Evolutionary conservation across 1,140 invertebrate genomes (phyloP), one percentile per base, ranked within the genome.

Genomic region (Halyomorpha halys): DNA sequence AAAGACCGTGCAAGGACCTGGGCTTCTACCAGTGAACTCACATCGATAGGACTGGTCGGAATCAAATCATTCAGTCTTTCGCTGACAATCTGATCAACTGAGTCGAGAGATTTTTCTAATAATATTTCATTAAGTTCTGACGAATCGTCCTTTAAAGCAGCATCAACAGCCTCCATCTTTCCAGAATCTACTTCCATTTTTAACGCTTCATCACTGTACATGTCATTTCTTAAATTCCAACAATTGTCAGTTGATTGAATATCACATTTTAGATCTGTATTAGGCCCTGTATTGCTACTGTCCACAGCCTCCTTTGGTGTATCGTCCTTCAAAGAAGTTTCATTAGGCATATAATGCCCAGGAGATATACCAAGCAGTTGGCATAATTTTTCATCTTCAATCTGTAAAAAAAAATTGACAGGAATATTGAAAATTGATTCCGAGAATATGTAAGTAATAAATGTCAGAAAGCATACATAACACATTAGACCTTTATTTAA

Each of bases 21-120:
- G 15, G 14, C 23, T 25, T 56, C 53, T 23, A 21, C 53, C 14
- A 56, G 53, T 18, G 47, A 49, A 19, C 14, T 39, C 3, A 61
- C 27, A 16, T 45, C 44, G 6, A 39, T 39, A 2, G 34, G 34
- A 23, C 27, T 44, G 3, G 19, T n/a, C 45, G 61, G 61, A 21
- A 44, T 51, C 14, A 51, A 34, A n/a, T 27, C 47, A 25, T 23
- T 49, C 18, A 62, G 25, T 47, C 47, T n/a, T 19, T 64, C 59
- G 18, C 25, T 60, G 9, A 60, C n/a, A 9, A 60, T 60, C 15
- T 60, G 3, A 44, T 60, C 59, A 8, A 60, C 59, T 44, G 30
- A 34, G 14, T 64, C 45, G n/a, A 60, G 15, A 39, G 59, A 60
- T 15, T 56, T 56, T 23, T 56, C 53, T 16, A 56, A 25, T 13